Evolutionary conservation across 2,113 vertebrate genomes (phyloP), one percentile per base, ranked within the genome.

Genomic region (Megatriorchis doriae): DNA sequence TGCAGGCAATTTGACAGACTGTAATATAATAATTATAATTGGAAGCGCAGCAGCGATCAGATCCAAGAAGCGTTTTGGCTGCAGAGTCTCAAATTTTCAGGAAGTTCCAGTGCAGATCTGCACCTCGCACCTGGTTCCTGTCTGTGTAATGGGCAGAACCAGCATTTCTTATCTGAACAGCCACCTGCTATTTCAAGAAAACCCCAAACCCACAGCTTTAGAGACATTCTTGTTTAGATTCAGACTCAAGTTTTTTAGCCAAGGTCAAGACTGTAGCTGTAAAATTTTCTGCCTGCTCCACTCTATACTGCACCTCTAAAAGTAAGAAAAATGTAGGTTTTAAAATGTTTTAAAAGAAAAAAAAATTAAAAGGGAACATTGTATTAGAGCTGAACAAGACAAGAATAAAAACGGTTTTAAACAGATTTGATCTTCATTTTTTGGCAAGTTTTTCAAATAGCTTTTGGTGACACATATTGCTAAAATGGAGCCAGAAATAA

Each of bases 51-150:
- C 78, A 58, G 31, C 72, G 77, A 84, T 81, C 70, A 59, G 86
- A 80, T 94, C 90, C 94, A 90, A 96, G 81, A 90, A 81, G 45
- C 27, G 36, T 85, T 96, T 96, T 97, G 87, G 92, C 96, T 80
- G 53, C 79, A 88, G 71, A 26, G 58, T 91, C 87, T 48, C 53
- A 61, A 50, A 91, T 90, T 93, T 62, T 71, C 96, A 97, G 96
- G 96, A 96, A 97, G 93, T 95, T 94, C 93, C 96, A 82, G 81
- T 13, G 48, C 78, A 97, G 94, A 97, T 97, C 96, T 96, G 87
- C 70, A 91, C 87, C 74, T 94, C 32, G 7, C 96, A 97, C 91
- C 96, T 97, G 96, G 96, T 97, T 97, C 96, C 96, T 97, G 96
- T 96, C 94, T 90, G 62, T 75, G 53, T 66, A 94, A 93, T 62